Conservation (phyloP, 2,888 invertebrate species). For the Plutella xylostella region DNA sequence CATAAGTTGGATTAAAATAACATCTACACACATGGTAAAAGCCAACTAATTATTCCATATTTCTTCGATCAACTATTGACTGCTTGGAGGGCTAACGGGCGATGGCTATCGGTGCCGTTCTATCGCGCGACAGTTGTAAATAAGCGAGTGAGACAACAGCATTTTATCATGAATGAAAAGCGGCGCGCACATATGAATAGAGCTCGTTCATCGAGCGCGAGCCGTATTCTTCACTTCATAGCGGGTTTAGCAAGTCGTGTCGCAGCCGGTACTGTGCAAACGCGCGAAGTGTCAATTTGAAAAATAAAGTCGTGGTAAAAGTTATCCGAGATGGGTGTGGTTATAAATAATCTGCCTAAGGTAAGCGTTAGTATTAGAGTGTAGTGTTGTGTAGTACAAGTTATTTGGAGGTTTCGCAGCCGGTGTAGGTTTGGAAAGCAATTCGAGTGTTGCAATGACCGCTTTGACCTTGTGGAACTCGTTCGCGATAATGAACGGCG, state of each 20-base stretch:
- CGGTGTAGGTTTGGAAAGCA: constrained; percentile 57
- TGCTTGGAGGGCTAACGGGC: constrained; percentile 9
- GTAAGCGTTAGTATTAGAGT: constrained; percentile 37
- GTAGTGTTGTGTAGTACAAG: constrained; percentile 6
- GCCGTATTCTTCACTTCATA: constrained; percentile 51
- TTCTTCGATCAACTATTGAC: constrained; percentile 11
- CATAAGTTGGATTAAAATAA: neutral
- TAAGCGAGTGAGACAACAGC: constrained; percentile 43
- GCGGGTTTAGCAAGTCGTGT: constrained; percentile 53
- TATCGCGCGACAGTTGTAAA: constrained; percentile 19
- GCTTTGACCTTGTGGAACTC: constrained; percentile 69
- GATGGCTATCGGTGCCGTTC: constrained; percentile 20
- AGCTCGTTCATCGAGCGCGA: constrained; percentile 35
- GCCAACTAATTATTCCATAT: neutral
- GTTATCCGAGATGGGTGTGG: constrained; percentile 50
- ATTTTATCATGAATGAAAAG: constrained; percentile 61
- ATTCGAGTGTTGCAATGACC: constrained; percentile 63
- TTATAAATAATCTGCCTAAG: constrained; percentile 52
- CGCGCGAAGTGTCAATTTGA: constrained; percentile 19
- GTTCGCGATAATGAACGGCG: constrained; percentile 56
- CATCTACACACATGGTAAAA: constrained; percentile 1
- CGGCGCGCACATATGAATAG: constrained; percentile 34
- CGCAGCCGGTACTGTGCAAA: constrained; percentile 13
- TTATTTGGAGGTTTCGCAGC: constrained; percentile 24
- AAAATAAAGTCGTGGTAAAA: constrained; percentile 20